Conservation (phyloP, 2,113 vertebrate species). For the Caloenas nicobarica region DNA sequence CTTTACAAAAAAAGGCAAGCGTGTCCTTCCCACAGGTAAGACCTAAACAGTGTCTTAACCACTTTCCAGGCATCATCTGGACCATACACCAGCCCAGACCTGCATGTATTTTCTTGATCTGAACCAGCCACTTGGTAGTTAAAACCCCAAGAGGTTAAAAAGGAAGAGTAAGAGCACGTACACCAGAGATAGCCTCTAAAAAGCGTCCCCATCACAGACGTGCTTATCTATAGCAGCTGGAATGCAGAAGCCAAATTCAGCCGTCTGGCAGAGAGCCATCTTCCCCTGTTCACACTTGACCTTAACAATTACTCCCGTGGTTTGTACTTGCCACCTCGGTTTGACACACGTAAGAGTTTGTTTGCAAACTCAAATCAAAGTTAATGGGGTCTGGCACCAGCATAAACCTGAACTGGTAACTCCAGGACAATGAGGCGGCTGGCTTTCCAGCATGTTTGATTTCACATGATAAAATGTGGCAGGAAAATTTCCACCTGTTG, state of each 20-base stretch:
- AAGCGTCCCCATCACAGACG: not conserved
- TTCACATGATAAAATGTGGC: conserved; percentile 19
- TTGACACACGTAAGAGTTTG: not conserved
- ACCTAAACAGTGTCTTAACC: not conserved
- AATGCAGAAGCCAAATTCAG: conserved; percentile 30
- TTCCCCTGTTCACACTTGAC: conserved; percentile 21
- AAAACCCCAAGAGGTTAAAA: not conserved
- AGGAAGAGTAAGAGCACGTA: not conserved
- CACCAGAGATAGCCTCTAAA: not conserved
- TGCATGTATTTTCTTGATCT: not conserved
- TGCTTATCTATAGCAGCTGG: conserved; percentile 27
- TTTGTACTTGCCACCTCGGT: not conserved
- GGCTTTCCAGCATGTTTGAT: not conserved
- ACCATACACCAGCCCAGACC: not conserved
- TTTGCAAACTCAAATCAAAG: conserved; percentile 30
- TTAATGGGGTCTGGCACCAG: conserved; percentile 42
- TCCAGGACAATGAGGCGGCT: not conserved
- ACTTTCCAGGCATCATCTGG: not conserved
- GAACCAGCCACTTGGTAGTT: not conserved
- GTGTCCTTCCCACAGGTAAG: not conserved
- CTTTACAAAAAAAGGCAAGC: not conserved
- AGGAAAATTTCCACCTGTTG: conserved; percentile 58
- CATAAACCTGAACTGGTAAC: not conserved
- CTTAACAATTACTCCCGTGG: conserved; percentile 16
- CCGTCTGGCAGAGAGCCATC: not conserved